Evolutionary conservation across 2,888 invertebrate species (phyloP).

Genomic region (Andrena camellia): DNA sequence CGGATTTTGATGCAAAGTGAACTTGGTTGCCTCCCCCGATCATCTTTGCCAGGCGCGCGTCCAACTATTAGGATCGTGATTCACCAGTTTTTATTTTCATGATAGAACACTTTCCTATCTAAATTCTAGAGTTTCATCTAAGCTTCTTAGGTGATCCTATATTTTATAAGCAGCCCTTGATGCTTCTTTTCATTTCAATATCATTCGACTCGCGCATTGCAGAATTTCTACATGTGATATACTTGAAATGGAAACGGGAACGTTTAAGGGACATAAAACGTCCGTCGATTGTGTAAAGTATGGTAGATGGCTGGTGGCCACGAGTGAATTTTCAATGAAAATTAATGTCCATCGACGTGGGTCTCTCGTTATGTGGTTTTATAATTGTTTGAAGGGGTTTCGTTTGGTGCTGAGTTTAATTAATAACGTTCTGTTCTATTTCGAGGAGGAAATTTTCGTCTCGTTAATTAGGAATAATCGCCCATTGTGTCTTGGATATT

Average conservation of each 20-base stretch:
- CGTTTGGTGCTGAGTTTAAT: not conserved
- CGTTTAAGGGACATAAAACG: not conserved
- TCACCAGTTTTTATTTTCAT: not conserved
- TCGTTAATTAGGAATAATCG: no score
- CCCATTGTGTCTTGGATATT: no score
- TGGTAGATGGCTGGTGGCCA: not conserved
- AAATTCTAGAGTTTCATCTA: not conserved
- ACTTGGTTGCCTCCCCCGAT: not conserved
- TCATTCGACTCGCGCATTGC: no score
- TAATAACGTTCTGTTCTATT: not conserved
- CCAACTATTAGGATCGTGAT: not conserved
- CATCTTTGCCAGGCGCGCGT: constrained; percentile 10
- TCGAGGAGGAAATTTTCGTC: not conserved
- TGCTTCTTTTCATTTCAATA: not conserved
- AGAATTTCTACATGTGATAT: not conserved
- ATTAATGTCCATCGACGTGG: not conserved
- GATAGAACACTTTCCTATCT: not conserved
- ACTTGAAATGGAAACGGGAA: not conserved
- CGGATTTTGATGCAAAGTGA: constrained; percentile 29
- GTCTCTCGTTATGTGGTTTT: not conserved
- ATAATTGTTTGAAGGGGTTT: not conserved
- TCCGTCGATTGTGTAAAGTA: not conserved
- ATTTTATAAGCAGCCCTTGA: not conserved
- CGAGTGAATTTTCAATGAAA: constrained; percentile 17
- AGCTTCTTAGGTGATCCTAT: no score